Conservation (phyloP, 2,888 invertebrate species). For the Nesidiocoris tenuis region DNA sequence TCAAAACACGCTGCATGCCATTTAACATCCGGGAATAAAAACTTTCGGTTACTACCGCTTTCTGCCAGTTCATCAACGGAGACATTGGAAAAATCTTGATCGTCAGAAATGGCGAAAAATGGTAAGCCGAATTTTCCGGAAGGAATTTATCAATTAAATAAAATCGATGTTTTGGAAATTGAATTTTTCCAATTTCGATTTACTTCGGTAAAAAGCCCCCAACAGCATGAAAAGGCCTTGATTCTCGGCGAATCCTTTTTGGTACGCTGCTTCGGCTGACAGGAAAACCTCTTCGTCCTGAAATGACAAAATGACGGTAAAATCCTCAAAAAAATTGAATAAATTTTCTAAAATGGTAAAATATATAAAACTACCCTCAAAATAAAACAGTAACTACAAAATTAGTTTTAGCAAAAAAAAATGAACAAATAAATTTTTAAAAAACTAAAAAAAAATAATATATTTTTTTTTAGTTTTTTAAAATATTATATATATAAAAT, state of each 20-base stretch:
- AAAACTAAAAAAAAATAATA: no score
- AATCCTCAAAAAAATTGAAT: neutral
- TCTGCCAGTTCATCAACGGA: no score
- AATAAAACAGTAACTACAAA: no score
- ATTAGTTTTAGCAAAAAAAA: no score
- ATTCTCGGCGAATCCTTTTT: constrained; percentile 21
- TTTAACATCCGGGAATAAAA: no score
- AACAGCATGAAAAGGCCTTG: constrained; percentile 17
- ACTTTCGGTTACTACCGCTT: no score
- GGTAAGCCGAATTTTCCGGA: neutral
- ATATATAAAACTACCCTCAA: no score
- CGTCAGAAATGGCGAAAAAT: neutral
- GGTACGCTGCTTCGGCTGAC: constrained; percentile 3
- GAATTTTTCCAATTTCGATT: neutral
- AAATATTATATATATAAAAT: no score
- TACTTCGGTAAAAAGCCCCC: constrained; percentile 15
- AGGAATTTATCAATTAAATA: neutral
- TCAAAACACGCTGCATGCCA: no score
- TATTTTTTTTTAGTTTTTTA: no score
- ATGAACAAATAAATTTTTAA: no score
- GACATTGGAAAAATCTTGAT: no score
- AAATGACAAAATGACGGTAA: neutral
- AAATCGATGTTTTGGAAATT: neutral
- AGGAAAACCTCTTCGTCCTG: neutral
- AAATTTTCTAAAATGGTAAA: neutral